A percentile compares a stretch with the other conserved stretches of the same genome.
Conservation (phyloP, 2,797 vertebrate genomes). For the Phrynocephalus forsythii region DNA sequence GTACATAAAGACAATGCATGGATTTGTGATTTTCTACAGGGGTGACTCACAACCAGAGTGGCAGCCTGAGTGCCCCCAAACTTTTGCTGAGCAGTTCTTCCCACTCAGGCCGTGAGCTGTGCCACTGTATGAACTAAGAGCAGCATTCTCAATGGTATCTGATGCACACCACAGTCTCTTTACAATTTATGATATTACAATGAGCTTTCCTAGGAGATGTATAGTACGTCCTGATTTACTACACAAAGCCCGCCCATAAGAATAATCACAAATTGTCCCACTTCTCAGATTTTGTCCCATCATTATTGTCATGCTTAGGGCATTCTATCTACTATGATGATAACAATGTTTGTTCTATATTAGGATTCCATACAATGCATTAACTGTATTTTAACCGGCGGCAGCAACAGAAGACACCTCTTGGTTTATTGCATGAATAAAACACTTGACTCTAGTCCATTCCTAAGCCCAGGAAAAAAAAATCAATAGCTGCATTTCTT, state of each 20-base stretch:
- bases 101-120: background rate
- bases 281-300: background rate
- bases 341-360: background rate
- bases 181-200: background rate
- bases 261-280: background rate
- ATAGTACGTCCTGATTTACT: background rate
- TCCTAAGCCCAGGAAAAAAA: background rate
- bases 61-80: too few relatives aligned
- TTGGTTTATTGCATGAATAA: constrained; percentile 12
- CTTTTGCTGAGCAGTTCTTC: too few relatives aligned
- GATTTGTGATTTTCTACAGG: background rate
- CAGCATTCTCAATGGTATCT: background rate
- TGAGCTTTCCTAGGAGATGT: background rate
- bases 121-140: background rate
- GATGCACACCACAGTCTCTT: background rate
- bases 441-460: background rate
- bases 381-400: background rate
- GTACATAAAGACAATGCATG: background rate
- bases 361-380: background rate
- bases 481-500: background rate
- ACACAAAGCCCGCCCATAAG: background rate
- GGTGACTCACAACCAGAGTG: too few relatives aligned
- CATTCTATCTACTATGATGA: background rate
- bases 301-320: background rate
- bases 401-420: background rate